Percentiles rank a stretch among this genome's conserved stretches.
These are phyloP conservation scores for Melipona bicolor DNA, from an alignment of 2,888 invertebrate genomes.

Conservation along the genomic window DNA sequence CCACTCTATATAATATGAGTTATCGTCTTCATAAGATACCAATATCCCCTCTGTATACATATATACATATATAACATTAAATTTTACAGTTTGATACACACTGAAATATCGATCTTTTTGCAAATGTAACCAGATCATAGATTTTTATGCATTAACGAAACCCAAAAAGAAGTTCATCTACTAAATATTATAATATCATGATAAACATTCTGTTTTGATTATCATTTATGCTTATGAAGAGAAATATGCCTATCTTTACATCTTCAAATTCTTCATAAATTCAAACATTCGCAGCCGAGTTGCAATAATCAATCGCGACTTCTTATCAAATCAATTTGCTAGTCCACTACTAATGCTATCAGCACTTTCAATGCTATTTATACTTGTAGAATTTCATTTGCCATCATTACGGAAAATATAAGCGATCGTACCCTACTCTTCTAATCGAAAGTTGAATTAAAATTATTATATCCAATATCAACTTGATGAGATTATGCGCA, in stretches of 20 bases:
- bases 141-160: background rate
- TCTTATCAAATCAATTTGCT: background rate
- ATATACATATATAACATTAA: background rate
- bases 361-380: background rate
- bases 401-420: background rate
- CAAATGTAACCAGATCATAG: background rate
- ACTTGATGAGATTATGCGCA: background rate
- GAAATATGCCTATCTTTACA: background rate
- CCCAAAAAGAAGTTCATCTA: too few species aligned
- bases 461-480: too few species aligned
- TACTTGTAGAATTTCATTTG: background rate
- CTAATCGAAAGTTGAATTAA: too few species aligned
- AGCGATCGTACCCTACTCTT: too few species aligned
- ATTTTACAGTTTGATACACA: slow-evolving; percentile 3
- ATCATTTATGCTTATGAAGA: too few species aligned
- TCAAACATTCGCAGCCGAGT: background rate
- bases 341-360: background rate
- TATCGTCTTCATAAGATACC: slow-evolving; percentile 12
- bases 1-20: slow-evolving; percentile 7
- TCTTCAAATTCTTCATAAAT: background rate
- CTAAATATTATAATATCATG: too few species aligned
- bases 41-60: slow-evolving; percentile 3
- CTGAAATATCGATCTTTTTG: background rate
- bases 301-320: too few species aligned
- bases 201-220: too few species aligned